Evolutionary conservation across 2,113 vertebrate species (phyloP), one percentile per base, ranked within the genome.

Genomic region (Toxostoma redivivum): DNA sequence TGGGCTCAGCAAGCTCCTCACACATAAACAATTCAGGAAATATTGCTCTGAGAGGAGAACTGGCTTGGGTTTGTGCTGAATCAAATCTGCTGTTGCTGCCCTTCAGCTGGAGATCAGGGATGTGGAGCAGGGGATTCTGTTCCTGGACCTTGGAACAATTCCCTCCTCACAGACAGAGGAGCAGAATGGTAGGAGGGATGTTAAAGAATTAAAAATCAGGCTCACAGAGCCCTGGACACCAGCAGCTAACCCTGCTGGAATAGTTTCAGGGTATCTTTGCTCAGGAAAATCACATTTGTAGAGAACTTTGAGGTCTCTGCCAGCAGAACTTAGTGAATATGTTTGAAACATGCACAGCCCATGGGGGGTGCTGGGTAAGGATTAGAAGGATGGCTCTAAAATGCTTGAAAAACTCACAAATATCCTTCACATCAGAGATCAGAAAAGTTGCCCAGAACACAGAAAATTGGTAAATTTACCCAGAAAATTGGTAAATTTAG

Each of bases 61-160:
- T 38, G 71, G 31, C 45, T 85, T 22, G 19, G 56, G 31, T 24
- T 53, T 35, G 38, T 21, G 72, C 56, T 87, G 73, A 53, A 62
- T 62, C 53, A 11, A 10, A 19, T 5, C 30, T 66, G 24, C 24
- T 7, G 4, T 25, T 81, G 48, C 33, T 71, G 42, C 33, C 22
- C 44, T 50, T 78, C 37, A 44, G 7, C 24, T 69, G 77, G 57
- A 65, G 37, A 35, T 62, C 38, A 87, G 62, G 35, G 65, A 35
- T 33, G 60, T 1, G 9, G 42, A 2, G 3, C 14, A 31, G 15
- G 22, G 16, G 9, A 22, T 56, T 47, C 57, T 5, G 0, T 37
- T 62, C 27, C 76, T 33, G 40, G 11, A 15, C 25, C 50, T 16
- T 0, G 12, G 30, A 66, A 42, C 54, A 38, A 22, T 48, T 40